A percentile compares a stretch with the other conserved stretches of the same genome.
Conservation (phyloP, 2,113 vertebrate species). For the Gallinago paraguaiae region DNA sequence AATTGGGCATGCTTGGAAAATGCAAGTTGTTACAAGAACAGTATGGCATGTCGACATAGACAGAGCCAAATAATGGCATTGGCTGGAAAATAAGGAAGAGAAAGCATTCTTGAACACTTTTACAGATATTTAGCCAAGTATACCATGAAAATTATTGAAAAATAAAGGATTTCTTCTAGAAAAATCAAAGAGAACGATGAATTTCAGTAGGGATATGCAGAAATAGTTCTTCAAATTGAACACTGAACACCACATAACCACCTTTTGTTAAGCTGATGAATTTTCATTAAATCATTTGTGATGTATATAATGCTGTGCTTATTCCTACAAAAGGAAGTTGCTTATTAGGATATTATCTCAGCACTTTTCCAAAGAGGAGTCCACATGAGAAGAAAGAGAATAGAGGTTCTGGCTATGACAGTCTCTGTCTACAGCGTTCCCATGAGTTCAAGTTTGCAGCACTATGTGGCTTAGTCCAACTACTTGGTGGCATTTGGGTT, state of each 20-base stretch:
- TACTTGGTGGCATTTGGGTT: neutral
- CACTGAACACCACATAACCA: neutral
- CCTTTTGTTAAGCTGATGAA: neutral
- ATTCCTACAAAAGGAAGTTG: neutral
- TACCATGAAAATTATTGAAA: neutral
- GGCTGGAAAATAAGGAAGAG: neutral
- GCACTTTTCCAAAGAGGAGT: neutral
- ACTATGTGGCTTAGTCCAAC: neutral
- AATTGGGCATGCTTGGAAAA: neutral
- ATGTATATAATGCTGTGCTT: neutral
- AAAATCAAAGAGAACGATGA: neutral
- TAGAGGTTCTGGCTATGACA: fast-evolving
- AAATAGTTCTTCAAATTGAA: neutral
- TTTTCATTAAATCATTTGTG: neutral
- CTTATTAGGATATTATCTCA: neutral
- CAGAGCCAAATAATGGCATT: neutral
- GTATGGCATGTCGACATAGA: neutral
- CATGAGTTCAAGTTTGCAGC: neutral
- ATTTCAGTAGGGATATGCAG: neutral
- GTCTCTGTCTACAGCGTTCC: neutral
- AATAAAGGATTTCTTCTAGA: neutral
- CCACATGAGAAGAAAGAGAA: neutral
- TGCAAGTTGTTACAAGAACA: neutral
- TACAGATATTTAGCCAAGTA: neutral
- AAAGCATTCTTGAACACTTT: neutral